Evolutionary conservation across 2,888 invertebrate genomes (phyloP), one percentile per base, ranked within the genome.

Genomic region (Acleris literana): DNA sequence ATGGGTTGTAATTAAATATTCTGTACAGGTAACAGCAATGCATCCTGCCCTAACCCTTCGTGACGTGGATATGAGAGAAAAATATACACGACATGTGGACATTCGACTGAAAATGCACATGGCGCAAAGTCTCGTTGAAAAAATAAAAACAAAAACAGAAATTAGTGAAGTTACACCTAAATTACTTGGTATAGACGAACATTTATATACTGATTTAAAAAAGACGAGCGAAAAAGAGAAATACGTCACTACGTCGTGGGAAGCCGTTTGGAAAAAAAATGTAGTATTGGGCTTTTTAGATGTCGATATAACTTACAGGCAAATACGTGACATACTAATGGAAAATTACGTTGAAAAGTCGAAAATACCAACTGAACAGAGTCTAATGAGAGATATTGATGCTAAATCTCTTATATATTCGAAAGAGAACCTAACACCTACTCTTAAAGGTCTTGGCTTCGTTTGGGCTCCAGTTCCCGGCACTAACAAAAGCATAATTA

Each of bases 341-440:
- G 44, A 65, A 29, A n/a, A 55, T 43, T 65, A 65, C 33, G n/a
- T 60, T 20, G 29, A 51, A n/a, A 55, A 64, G 29, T 18, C 17
- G 13, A 43, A 43, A 13, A 60, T 64, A 2, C 60, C 59, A 2
- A 64, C 53, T 2, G 44, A 7, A 17, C 25, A 29, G 44, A 43
- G n/a, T 16, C 55, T 65, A 3, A 44, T 49, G 29, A 25, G 20
- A n/a, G 29, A 60, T 13, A 18, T 65, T 16, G 49, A 64, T 18
- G 5, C 4, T 9, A 59, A 18, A 54, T 2, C 16, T 2, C n/a
- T 59, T 6, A 9, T 2, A n/a, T 59, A 54, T 54, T 5, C 46
- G 4, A 11, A 43, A 3, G 25, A 39, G 18, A 46, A 4, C 13
- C n/a, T 65, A 1, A 60, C 49, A 33, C n/a, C 18, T n/a, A 29